phyloP scores from a whole-genome alignment of 2,797 vertebrate genomes.

The Trichosurus vulpecula region DNA sequence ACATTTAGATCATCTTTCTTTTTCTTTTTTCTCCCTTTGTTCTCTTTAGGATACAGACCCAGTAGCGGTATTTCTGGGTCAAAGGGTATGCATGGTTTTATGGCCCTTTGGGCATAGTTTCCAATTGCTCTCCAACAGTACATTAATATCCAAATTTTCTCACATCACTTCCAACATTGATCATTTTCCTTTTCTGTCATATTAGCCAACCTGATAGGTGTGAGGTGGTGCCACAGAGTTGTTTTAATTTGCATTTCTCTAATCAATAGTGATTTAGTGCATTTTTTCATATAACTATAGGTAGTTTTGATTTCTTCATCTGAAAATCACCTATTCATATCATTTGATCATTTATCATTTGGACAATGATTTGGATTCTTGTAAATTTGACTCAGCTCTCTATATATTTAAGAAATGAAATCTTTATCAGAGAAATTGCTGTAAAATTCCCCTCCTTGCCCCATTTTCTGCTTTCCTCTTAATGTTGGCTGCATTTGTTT shows the following conservation, averaged over 20 bases:
- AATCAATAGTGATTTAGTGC: background rate
- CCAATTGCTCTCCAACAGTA: background rate
- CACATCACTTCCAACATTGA: background rate
- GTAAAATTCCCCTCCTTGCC: background rate
- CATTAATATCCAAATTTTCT: background rate
- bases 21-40: background rate
- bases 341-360: background rate
- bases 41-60: background rate
- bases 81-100: background rate
- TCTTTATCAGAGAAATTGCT: background rate
- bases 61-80: background rate
- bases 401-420: background rate
- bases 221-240: background rate
- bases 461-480: background rate
- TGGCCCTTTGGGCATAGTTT: background rate
- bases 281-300: background rate
- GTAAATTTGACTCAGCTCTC: background rate
- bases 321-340: background rate
- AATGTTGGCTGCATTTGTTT: background rate
- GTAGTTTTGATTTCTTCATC: background rate
- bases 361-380: background rate
- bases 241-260: background rate
- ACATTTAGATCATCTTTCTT: background rate
- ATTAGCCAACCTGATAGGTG: background rate
- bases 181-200: background rate